Evolutionary conservation across 2,888 invertebrate genomes (phyloP).

Genomic region (Silvanus unidentatus): DNA sequence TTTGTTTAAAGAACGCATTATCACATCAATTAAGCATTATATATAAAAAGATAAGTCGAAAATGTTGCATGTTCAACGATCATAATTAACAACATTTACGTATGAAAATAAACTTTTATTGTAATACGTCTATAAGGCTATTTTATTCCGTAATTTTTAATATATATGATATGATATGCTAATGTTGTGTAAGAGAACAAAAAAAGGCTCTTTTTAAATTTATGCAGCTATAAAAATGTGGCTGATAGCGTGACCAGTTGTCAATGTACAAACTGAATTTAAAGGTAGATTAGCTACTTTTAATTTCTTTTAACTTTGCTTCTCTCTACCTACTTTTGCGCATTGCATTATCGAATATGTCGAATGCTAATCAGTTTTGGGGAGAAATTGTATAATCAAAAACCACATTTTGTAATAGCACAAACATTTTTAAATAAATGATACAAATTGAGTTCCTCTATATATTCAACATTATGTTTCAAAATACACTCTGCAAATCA

Average conservation of each 20-base stretch:
- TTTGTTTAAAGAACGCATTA: slow-evolving; percentile 11
- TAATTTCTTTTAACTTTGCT: slow-evolving; percentile 22
- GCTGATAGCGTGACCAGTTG: slow-evolving; percentile 32
- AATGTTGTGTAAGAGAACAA: slow-evolving; percentile 13
- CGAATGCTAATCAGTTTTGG: too few relatives aligned
- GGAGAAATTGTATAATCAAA: too few relatives aligned
- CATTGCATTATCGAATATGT: too few relatives aligned
- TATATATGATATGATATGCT: slow-evolving; percentile 32
- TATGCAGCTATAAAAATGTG: slow-evolving; percentile 14
- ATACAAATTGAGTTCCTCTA: too few relatives aligned
- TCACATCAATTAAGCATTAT: slow-evolving; percentile 16
- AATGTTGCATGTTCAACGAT: slow-evolving; percentile 28
- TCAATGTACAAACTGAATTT: slow-evolving; percentile 32
- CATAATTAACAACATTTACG: slow-evolving; percentile 27
- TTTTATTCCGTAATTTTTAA: slow-evolving; percentile 30
- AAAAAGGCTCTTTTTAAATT: too few relatives aligned
- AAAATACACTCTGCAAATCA: too few relatives aligned
- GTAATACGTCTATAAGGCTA: slow-evolving; percentile 24
- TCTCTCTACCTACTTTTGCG: too few relatives aligned
- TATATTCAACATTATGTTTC: too few relatives aligned
- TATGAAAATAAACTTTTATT: slow-evolving; percentile 30
- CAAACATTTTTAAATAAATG: too few relatives aligned
- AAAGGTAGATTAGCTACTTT: slow-evolving; percentile 30
- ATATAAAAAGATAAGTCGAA: slow-evolving; percentile 20
- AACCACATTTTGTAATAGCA: too few relatives aligned